These are phyloP conservation scores for Drosophila parabipectinata DNA, from an alignment of 1,140 invertebrate species.

Conservation along the genomic window DNA sequence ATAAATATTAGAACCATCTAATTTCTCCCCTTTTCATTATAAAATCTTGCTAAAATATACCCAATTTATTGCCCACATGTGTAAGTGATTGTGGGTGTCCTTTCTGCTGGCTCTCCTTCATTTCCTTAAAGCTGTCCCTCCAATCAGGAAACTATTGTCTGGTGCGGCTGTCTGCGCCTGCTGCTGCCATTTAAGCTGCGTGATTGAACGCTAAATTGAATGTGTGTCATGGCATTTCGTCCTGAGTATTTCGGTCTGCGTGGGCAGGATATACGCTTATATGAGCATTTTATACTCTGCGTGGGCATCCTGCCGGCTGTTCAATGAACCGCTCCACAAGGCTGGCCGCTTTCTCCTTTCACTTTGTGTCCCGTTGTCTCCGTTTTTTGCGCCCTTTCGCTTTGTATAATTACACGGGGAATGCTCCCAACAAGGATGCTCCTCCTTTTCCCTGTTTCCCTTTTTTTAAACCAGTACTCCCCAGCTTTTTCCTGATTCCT, in stretches of 20 bases:
- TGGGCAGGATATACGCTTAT: slow-evolving; percentile 34
- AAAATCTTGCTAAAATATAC: neutral
- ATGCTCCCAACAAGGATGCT: slow-evolving; percentile 10
- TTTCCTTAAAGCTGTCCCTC: slow-evolving; percentile 71
- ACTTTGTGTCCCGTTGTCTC: slow-evolving; percentile 5
- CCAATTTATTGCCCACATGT: neutral
- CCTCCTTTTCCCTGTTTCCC: neutral
- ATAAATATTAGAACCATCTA: too few relatives aligned
- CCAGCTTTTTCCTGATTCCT: slow-evolving; percentile 1
- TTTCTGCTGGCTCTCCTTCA: slow-evolving; percentile 30
- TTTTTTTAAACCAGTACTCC: neutral
- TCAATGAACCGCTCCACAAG: slow-evolving; percentile 32
- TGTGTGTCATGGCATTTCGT: slow-evolving; percentile 23
- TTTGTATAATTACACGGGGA: slow-evolving; percentile 39
- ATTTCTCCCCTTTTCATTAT: neutral
- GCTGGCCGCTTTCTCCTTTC: slow-evolving; percentile 11
- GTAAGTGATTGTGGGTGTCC: neutral
- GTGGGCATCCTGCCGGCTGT: slow-evolving; percentile 29
- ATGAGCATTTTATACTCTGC: slow-evolving; percentile 28
- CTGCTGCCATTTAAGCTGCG: slow-evolving; percentile 55
- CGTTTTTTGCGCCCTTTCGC: slow-evolving; percentile 12
- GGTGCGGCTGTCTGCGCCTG: slow-evolving; percentile 27
- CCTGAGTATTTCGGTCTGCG: slow-evolving; percentile 5
- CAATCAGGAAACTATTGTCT: slow-evolving; percentile 77
- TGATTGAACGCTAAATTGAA: slow-evolving; percentile 75